Evolutionary conservation across 2,113 vertebrate genomes (phyloP).

Genomic region (Bettongia penicillata): DNA sequence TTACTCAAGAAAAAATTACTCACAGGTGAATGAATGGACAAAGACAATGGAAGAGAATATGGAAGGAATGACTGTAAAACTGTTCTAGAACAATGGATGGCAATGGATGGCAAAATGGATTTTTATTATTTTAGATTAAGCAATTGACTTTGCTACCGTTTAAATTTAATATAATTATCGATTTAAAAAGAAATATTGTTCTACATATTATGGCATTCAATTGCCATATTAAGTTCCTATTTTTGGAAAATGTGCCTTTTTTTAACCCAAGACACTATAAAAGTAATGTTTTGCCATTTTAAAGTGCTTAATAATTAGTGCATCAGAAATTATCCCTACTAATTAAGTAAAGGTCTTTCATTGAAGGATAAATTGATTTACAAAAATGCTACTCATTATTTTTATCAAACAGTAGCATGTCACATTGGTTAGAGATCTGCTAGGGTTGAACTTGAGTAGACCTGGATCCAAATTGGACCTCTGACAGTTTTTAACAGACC

Average conservation of each 20-base stretch:
- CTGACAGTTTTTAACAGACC: background rate
- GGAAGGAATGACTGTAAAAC: background rate
- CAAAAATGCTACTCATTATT: background rate
- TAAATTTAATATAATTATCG: background rate
- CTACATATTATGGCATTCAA: background rate
- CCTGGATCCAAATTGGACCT: background rate
- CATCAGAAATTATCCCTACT: background rate
- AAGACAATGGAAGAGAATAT: background rate
- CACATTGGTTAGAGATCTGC: background rate
- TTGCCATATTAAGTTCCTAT: background rate
- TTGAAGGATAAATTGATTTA: background rate
- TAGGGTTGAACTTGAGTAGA: background rate
- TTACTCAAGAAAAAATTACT: background rate
- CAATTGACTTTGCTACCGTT: background rate
- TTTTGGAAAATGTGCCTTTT: background rate
- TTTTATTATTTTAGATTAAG: background rate
- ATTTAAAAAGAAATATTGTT: background rate
- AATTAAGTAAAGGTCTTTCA: background rate
- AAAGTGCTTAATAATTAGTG: background rate
- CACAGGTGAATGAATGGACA: background rate
- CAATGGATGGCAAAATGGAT: background rate
- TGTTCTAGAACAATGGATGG: background rate
- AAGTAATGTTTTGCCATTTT: constrained; percentile 18
- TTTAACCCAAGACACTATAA: background rate
- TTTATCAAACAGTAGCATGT: background rate